These are phyloP conservation scores for Heliconius melpomene DNA, from an alignment of 1,140 invertebrate genomes.

Conservation along the genomic window DNA sequence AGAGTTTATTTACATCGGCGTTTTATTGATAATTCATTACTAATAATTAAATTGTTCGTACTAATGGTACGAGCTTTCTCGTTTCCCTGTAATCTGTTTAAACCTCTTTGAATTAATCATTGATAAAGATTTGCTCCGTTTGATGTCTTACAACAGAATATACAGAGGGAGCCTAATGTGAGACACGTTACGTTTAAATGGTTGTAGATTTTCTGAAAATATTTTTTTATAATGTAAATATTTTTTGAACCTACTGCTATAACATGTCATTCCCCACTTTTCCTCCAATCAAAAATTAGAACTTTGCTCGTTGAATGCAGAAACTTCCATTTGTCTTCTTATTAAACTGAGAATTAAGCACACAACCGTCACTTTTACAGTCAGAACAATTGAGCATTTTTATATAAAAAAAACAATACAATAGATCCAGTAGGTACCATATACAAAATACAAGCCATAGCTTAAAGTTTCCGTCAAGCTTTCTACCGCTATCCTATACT, in stretches of 20 bases:
- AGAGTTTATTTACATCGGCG: not conserved
- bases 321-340: too few species aligned
- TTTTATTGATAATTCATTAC: not conserved
- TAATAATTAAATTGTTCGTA: constrained; percentile 2
- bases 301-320: too few species aligned
- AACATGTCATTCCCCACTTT: too few species aligned
- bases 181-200: too few species aligned
- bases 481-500: not conserved
- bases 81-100: not conserved
- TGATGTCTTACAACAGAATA: too few species aligned
- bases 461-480: not conserved
- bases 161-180: too few species aligned
- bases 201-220: not conserved
- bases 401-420: not conserved
- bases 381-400: not conserved
- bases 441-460: not conserved
- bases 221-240: not conserved
- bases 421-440: not conserved
- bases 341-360: too few species aligned
- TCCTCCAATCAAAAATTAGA: too few species aligned
- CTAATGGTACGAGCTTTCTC: not conserved
- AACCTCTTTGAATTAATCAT: not conserved
- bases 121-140: not conserved
- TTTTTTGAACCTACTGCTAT: too few species aligned
- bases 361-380: too few species aligned